Conservation (phyloP, 2,888 invertebrate genomes). For the Kuschelorhynchus macadamiae region DNA sequence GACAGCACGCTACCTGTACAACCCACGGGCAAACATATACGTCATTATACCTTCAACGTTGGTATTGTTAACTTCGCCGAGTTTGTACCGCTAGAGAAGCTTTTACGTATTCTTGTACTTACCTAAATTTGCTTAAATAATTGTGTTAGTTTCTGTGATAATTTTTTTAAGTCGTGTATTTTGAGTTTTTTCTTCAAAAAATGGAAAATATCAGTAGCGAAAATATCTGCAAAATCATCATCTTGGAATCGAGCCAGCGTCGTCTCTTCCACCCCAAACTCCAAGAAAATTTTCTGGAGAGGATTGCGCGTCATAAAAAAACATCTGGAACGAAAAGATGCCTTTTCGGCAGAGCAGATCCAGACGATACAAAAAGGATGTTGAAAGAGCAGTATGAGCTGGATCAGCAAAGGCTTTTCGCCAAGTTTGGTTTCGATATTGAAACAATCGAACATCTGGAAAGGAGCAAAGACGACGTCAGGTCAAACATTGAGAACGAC, state of each 20-base stretch:
- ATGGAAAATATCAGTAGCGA: conserved; percentile 28
- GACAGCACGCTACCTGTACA: conserved; percentile 29
- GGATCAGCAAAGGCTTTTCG: conserved; percentile 73
- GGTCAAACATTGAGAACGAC: conserved; percentile 41
- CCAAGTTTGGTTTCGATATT: conserved; percentile 74
- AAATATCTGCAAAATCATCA: conserved; percentile 53
- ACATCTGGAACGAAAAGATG: conserved; percentile 65
- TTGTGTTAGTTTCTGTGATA: background rate
- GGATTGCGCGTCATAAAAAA: conserved; percentile 1
- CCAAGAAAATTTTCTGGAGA: conserved; percentile 37
- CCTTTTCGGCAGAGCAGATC: conserved; percentile 74
- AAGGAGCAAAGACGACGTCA: conserved; percentile 11
- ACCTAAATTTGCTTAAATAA: no score
- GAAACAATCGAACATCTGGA: conserved; percentile 29
- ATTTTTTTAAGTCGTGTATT: background rate
- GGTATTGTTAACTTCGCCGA: background rate
- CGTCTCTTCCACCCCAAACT: conserved; percentile 47
- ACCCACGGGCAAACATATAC: conserved; percentile 8
- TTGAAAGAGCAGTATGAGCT: conserved; percentile 74
- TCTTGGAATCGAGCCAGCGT: conserved; percentile 48
- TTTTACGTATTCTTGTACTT: no score
- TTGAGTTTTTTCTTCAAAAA: background rate
- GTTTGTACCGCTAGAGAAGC: conserved; percentile 4
- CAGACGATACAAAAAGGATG: conserved; percentile 73
- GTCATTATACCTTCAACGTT: conserved; percentile 28